Evolutionary conservation across 2,888 invertebrate genomes (phyloP).

Genomic region (Meteorus cinctellus): DNA sequence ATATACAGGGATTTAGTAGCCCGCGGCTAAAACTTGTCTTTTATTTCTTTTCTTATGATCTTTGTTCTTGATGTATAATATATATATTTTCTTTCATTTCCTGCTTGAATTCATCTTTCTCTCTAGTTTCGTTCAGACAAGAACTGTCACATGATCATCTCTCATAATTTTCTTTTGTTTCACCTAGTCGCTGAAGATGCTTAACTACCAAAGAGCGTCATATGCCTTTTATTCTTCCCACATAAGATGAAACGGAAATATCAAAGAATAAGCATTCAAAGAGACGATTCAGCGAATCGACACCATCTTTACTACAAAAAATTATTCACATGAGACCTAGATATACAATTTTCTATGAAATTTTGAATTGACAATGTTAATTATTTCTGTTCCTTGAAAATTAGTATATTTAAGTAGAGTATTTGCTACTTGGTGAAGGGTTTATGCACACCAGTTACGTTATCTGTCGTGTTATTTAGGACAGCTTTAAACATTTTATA

Average conservation of each 20-base stretch:
- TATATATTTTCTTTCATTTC: constrained; percentile 21
- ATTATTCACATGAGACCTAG: background rate
- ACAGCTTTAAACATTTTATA: background rate
- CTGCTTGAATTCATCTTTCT: constrained; percentile 7
- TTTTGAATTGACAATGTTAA: background rate
- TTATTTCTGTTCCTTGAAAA: constrained; percentile 7
- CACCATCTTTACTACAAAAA: constrained; percentile 3
- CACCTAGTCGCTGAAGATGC: constrained; percentile 19
- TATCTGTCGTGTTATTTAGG: background rate
- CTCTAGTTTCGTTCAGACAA: background rate
- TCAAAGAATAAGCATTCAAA: background rate
- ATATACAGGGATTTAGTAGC: background rate
- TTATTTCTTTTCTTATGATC: background rate
- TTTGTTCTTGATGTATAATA: constrained; percentile 2
- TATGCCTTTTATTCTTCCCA: constrained; percentile 17
- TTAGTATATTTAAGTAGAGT: background rate
- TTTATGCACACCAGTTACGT: background rate
- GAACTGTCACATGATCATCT: constrained; percentile 1
- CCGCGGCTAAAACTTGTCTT: background rate
- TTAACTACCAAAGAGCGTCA: constrained; percentile 34
- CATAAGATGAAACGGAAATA: constrained; percentile 16
- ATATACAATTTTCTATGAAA: background rate
- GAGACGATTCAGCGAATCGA: constrained; percentile 14
- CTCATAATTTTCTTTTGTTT: constrained; percentile 7
- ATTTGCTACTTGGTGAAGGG: background rate